Percentiles rank a stretch among this genome's conserved stretches.
Conservation (phyloP, 2,888 invertebrate species). For the Drosophila mettleri region DNA sequence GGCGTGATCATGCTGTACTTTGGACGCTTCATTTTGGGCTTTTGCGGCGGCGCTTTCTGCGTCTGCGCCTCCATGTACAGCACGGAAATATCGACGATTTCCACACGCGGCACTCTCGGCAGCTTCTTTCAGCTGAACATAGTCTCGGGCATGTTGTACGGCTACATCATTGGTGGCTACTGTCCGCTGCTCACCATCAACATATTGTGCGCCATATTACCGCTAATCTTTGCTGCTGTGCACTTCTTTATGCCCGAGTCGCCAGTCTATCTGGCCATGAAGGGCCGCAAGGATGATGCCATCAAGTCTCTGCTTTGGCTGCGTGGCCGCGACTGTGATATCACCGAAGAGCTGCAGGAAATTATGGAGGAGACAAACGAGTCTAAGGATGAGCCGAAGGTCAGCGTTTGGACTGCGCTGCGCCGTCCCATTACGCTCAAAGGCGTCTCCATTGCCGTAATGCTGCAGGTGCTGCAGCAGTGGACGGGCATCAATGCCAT, state of each 20-base stretch:
- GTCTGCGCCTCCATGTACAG: constrained; percentile 92
- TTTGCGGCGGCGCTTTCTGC: constrained; percentile 89
- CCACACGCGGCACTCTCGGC: constrained; percentile 92
- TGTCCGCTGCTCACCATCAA: constrained; percentile 56
- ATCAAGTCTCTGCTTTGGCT: constrained; percentile 88
- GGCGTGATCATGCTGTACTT: constrained; percentile 83
- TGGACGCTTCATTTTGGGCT: constrained; percentile 77
- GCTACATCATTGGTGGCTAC: constrained; percentile 87
- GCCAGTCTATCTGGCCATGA: constrained; percentile 88
- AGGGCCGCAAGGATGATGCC: constrained; percentile 88
- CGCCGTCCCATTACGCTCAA: constrained; percentile 87
- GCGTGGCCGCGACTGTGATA: constrained; percentile 89
- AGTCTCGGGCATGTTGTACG: constrained; percentile 91
- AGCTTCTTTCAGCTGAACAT: constrained; percentile 94
- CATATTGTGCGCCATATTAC: constrained; percentile 70
- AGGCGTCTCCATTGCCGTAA: constrained; percentile 89
- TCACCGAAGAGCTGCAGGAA: constrained; percentile 86
- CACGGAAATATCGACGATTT: constrained; percentile 92
- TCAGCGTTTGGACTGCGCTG: constrained; percentile 86
- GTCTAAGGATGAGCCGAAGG: constrained; percentile 80
- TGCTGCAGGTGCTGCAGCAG: constrained; percentile 94
- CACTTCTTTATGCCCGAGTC: constrained; percentile 95
- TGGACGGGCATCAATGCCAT: constrained; percentile 93
- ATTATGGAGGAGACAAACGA: constrained; percentile 77
- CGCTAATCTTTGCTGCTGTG: constrained; percentile 88